These are phyloP conservation scores for Amitus sp. DNA, from an alignment of 2,888 invertebrate species.

Conservation along the genomic window DNA sequence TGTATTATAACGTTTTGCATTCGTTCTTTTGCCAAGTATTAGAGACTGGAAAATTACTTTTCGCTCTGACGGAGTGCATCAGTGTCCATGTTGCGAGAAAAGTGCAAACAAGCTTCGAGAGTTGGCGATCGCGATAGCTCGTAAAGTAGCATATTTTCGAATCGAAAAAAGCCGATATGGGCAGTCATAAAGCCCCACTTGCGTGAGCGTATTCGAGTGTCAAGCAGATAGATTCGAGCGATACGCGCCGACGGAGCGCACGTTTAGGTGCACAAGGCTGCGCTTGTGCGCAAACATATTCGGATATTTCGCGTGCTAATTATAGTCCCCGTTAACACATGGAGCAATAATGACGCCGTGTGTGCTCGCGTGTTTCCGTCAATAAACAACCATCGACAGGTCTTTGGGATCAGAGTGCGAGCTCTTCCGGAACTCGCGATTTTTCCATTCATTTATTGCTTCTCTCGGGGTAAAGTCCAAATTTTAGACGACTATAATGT, in stretches of 20 bases:
- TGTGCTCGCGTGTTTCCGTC: constrained; percentile 35
- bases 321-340: constrained; percentile 36
- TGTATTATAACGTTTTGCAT: not conserved
- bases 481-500: no score
- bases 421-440: constrained; percentile 15
- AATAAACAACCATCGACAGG: constrained; percentile 36
- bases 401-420: constrained; percentile 31
- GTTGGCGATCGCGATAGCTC: no score
- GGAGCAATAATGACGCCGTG: constrained; percentile 35
- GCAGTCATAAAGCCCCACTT: constrained; percentile 33
- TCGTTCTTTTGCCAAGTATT: not conserved
- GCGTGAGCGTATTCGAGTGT: constrained; percentile 43
- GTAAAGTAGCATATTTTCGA: not conserved
- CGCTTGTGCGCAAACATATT: constrained; percentile 32
- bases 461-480: no score
- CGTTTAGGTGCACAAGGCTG: constrained; percentile 41
- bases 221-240: constrained; percentile 38
- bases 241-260: constrained; percentile 35
- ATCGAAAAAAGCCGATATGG: constrained; percentile 23
- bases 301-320: constrained; percentile 41
- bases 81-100: no score
- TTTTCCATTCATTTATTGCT: not conserved
- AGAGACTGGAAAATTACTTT: not conserved
- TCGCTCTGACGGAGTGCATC: not conserved
- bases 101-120: no score